A percentile compares a stretch with the other conserved stretches of the same genome.
Conservation (phyloP, 2,113 vertebrate genomes). For the Cyanocitta stelleri region DNA sequence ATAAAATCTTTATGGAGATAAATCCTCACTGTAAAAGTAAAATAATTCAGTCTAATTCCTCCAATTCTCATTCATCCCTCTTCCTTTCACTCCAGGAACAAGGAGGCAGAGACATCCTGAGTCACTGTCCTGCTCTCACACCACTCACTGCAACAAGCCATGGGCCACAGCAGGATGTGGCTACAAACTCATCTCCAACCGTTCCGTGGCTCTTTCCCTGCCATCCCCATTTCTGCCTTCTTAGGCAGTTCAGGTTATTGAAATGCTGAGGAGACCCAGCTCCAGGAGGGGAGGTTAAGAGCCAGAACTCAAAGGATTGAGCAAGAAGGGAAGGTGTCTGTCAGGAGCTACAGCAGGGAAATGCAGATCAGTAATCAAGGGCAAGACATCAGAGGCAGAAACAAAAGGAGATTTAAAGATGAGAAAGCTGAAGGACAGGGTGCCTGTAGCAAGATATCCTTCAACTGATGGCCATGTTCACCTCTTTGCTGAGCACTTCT, state of each 20-base stretch:
- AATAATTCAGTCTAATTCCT: neutral
- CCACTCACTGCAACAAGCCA: neutral
- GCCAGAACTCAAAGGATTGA: neutral
- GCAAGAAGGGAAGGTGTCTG: neutral
- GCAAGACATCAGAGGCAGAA: neutral
- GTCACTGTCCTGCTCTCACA: neutral
- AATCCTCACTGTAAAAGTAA: neutral
- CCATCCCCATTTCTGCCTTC: neutral
- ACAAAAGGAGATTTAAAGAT: neutral
- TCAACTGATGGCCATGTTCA: neutral
- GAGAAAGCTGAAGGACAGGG: neutral
- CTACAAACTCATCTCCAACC: neutral
- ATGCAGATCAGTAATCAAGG: neutral
- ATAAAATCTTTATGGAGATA: neutral
- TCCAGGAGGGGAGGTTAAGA: neutral
- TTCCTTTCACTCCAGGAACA: neutral
- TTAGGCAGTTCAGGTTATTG: neutral
- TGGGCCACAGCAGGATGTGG: neutral
- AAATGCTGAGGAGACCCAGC: too few species aligned
- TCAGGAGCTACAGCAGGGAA: neutral
- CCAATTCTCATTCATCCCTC: neutral
- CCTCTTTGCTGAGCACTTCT: neutral
- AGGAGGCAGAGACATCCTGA: neutral
- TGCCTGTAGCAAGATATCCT: rapidly evolving
- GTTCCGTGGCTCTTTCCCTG: neutral